Evolutionary conservation across 1,140 invertebrate species (phyloP), one percentile per base, ranked within the genome.

Genomic region (Lepidurus apus): DNA sequence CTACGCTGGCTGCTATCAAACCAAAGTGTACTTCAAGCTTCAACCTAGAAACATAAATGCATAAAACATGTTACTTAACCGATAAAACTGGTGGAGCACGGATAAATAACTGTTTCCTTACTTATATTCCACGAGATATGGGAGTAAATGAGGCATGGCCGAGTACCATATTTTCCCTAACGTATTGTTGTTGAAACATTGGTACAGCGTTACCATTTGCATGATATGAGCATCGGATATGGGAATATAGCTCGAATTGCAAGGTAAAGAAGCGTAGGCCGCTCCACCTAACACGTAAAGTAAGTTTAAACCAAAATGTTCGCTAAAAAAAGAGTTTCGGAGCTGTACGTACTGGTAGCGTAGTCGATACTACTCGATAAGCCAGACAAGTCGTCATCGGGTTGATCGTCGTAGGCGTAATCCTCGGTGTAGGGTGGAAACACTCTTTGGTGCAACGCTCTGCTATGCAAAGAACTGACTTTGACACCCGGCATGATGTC

Each of bases 91-190:
- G 17, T n/a, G 21, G 17, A 47, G 17, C 17, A 4, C 8, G 21
- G 8, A 65, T 1, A 17, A 65, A 65, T 9, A 65, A 53, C 76
- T 42, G 3, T 45, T 26, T 44, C 77, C 43, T 79, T 84, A 88
- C 88, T 88, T 89, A 83, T 89, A 89, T 82, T 89, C 88, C 6
- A 90, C 87, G 43, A 90, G 88, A 82, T 90, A 90, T 0, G 89
- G 89, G 81, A 89, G 89, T 0, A 90, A 84, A 81, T 89, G 89
- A 0, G 89, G 89, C 85, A 88, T 88, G 26, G 89, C 89, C 2
- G 88, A 87, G 0, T 87, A 88, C 89, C 89, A 90, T 2, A 90
- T 83, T 75, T 88, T 86, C 1, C 89, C 89, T 9, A 90, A 82
- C 0, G 89, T 87, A 47, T 89, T 89, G 7, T 88, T 89, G 78